phyloP scores from a whole-genome alignment of 2,113 vertebrate species.

The Epinephelus cyanopodus region DNA sequence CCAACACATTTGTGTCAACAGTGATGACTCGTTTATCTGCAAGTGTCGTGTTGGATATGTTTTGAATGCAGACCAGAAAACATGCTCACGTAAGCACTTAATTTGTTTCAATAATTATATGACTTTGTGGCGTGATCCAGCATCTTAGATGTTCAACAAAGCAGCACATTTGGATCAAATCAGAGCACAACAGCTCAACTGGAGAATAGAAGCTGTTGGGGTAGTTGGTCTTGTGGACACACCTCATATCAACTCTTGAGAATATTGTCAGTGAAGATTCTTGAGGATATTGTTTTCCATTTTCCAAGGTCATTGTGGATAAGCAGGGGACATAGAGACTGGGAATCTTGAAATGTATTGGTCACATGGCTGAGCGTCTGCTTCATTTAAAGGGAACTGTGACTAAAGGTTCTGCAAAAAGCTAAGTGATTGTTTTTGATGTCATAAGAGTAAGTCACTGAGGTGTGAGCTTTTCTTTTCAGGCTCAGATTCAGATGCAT shows the following conservation, averaged over 20 bases:
- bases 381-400: constrained; percentile 4
- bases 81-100: constrained; percentile 72
- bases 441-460: background rate
- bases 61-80: constrained; percentile 80
- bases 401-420: background rate
- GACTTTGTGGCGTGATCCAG: background rate
- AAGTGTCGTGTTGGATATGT: constrained; percentile 79
- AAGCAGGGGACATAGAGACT: background rate
- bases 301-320: background rate
- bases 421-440: background rate
- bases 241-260: background rate
- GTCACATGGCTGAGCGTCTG: background rate
- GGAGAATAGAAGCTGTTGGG: background rate
- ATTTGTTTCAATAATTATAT: constrained; percentile 1
- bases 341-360: background rate
- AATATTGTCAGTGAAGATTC: background rate
- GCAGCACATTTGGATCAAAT: background rate
- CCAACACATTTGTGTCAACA: constrained; percentile 81
- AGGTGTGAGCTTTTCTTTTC: constrained; percentile 34
- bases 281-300: background rate
- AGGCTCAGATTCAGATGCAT: constrained; percentile 68
- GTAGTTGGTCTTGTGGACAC: background rate
- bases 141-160: background rate
- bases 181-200: background rate
- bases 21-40: constrained; percentile 65